Percentiles rank a stretch among this genome's conserved stretches.
Conservation (phyloP, 2,888 invertebrate species). For the Malthinus flaveolus region DNA sequence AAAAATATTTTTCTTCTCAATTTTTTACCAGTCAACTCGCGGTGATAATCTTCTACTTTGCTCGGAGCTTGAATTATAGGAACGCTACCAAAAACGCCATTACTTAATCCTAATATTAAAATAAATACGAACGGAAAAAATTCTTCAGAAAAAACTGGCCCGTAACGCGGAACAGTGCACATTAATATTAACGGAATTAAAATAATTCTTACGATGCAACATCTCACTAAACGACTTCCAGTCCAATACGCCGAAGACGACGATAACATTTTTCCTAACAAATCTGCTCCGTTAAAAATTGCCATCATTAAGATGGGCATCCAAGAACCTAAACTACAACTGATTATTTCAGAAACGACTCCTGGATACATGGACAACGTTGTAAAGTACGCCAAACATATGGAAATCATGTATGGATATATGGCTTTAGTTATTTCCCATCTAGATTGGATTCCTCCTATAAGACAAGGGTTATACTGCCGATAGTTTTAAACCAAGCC, state of each 20-base stretch:
- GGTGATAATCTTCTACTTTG: constrained; percentile 81
- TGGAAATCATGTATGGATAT: constrained; percentile 89
- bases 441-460: constrained; percentile 72
- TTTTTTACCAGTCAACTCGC: constrained; percentile 78
- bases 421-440: constrained; percentile 82
- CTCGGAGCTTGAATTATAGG: constrained; percentile 92
- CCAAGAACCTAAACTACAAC: constrained; percentile 82
- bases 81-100: constrained; percentile 87
- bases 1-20: not conserved
- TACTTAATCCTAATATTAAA: constrained; percentile 75
- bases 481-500: not conserved
- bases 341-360: constrained; percentile 84
- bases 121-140: constrained; percentile 69
- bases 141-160: constrained; percentile 73
- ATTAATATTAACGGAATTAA: constrained; percentile 81
- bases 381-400: constrained; percentile 85
- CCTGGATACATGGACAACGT: constrained; percentile 90
- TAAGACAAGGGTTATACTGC: constrained; percentile 31
- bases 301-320: constrained; percentile 92
- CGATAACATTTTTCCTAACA: constrained; percentile 80
- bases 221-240: constrained; percentile 72
- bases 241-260: constrained; percentile 85
- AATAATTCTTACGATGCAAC: constrained; percentile 69
- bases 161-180: constrained; percentile 77
- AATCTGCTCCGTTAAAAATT: constrained; percentile 83